Evolutionary conservation across 2,888 invertebrate species (phyloP), one percentile per base, ranked within the genome.

Genomic region (Hydraecia micacea): DNA sequence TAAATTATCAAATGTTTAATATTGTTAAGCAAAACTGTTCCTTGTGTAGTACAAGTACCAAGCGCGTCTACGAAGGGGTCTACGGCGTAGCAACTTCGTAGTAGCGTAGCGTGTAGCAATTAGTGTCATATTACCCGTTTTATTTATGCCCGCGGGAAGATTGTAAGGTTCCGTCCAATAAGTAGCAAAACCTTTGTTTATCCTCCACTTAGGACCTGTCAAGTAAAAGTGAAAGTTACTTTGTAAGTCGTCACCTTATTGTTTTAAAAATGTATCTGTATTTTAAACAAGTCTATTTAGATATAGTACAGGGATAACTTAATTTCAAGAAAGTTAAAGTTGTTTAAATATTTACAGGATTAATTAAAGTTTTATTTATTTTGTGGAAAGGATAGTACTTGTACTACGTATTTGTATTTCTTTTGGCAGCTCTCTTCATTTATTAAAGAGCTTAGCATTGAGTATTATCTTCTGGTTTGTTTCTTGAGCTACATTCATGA

Each of bases 51-150:
- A 87, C 88, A 86, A 70, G 75, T 85, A 87, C 88, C 85, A 86
- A 81, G 86, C 85, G 85, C 87, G 91, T 84, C 89, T 92, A 91
- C 89, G 88, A 81, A 88, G 85, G 85, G 78, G 77, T 80, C 85
- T 90, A 91, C 88, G 89, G 78, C 92, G 93, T 93, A 93, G 92
- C 90, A 82, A 81, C 67, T 75, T 89, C 88, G 93, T 93, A 93
- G 92, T 89, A 86, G 86, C 85, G 87, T 90, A 93, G 93, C 92
- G 36, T 46, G 93, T 93, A 93, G 94, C 92, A 93, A 93, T 93
- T 94, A 93, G 91, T 91, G 91, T 92, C 93, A 93, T 91, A 91
- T 90, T 93, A 88, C 89, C 82, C 84, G 89, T 89, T 90, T 91
- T 92, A 92, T 91, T 92, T 91, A 93, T 90, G 86, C 90, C 87